phyloP scores from a whole-genome alignment of 2,888 invertebrate species.

The Nemapogon koenigi region DNA sequence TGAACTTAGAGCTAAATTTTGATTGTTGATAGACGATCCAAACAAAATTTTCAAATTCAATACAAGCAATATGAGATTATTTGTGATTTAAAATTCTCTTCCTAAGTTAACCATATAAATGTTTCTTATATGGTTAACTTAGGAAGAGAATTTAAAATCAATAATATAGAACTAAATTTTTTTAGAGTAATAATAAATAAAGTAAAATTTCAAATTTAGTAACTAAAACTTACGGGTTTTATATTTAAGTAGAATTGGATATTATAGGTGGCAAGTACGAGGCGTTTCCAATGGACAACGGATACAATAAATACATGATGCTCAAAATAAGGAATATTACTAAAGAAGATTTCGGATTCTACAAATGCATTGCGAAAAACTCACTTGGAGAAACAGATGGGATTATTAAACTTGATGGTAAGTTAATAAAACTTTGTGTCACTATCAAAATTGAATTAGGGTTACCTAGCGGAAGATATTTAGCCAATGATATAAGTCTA shows the following conservation, averaged over 20 bases:
- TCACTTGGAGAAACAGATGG: conserved; percentile 90
- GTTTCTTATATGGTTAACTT: too few species aligned
- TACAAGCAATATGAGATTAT: too few species aligned
- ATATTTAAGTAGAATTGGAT: conserved; percentile 69
- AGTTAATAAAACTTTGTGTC: conserved; percentile 25
- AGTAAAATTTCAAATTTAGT: not conserved
- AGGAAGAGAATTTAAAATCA: too few species aligned
- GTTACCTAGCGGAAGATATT: not conserved
- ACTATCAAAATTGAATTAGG: not conserved
- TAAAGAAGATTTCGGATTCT: conserved; percentile 84
- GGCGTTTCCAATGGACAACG: conserved; percentile 83
- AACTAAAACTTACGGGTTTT: conserved; percentile 31
- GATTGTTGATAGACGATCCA: too few species aligned
- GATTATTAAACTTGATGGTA: conserved; percentile 89
- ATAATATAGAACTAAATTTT: too few species aligned
- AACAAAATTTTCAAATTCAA: too few species aligned
- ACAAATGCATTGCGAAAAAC: conserved; percentile 92
- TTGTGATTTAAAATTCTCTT: too few species aligned
- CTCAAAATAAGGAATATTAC: conserved; percentile 86
- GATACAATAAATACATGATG: conserved; percentile 93
- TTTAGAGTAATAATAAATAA: too few species aligned
- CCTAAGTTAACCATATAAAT: too few species aligned
- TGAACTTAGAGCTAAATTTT: too few species aligned
- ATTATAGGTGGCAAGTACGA: conserved; percentile 90
- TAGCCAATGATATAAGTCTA: too few species aligned